Evolutionary conservation across 2,113 vertebrate genomes (phyloP).

Genomic region (Ceyx cyanopectus): DNA sequence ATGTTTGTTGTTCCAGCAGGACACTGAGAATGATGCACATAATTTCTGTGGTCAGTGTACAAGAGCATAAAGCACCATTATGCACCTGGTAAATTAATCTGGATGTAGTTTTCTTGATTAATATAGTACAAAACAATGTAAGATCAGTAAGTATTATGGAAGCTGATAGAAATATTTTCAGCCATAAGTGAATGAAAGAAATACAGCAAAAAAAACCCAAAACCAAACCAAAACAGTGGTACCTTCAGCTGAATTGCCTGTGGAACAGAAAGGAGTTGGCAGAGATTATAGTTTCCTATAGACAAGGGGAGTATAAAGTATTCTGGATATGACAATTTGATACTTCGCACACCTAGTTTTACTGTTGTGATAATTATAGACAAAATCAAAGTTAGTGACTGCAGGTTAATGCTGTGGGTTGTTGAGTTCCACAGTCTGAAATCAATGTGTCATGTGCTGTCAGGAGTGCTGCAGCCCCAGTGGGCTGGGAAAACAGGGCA

Average conservation of each 20-base stretch:
- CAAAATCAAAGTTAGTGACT: not conserved
- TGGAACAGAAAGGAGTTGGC: not conserved
- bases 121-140: not conserved
- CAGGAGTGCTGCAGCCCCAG: fast-evolving
- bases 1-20: not conserved
- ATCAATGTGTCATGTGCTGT: fast-evolving
- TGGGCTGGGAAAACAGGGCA: not conserved
- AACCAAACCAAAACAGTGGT: no score
- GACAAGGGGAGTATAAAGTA: not conserved
- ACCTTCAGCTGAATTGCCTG: not conserved
- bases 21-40: not conserved
- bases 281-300: not conserved
- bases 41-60: not conserved
- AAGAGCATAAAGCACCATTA: not conserved
- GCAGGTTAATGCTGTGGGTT: not conserved
- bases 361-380: not conserved
- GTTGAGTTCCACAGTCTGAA: not conserved
- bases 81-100: not conserved
- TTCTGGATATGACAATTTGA: not conserved
- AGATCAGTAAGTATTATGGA: not conserved
- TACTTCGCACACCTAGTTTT: not conserved
- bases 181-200: not conserved
- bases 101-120: not conserved
- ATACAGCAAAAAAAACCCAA: not conserved
- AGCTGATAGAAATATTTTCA: not conserved